phyloP scores from a whole-genome alignment of 2,797 vertebrate species.

The Choloepus didactylus region DNA sequence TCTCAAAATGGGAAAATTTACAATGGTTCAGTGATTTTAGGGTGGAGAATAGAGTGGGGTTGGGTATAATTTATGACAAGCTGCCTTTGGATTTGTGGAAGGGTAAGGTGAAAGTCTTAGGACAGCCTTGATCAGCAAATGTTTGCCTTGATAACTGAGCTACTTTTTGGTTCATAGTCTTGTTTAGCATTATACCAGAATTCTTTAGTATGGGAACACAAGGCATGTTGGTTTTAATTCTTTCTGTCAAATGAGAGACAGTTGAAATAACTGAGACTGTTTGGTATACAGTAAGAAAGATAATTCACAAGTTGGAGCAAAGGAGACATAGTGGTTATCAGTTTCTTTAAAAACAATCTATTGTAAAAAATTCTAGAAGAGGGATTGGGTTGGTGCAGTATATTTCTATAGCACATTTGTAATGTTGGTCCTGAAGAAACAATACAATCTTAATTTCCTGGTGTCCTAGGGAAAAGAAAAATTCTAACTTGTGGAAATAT shows the following conservation, averaged over 20 bases:
- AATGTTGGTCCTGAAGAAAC: neutral
- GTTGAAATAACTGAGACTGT: neutral
- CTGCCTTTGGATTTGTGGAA: neutral
- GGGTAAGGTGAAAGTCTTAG: neutral
- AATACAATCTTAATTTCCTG: neutral
- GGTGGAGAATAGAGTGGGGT: neutral
- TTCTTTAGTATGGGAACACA: neutral
- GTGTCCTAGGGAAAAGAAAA: constrained; percentile 6
- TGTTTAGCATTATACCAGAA: neutral
- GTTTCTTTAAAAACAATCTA: neutral
- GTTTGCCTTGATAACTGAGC: neutral
- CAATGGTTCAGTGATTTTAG: constrained; percentile 9
- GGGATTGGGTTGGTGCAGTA: neutral
- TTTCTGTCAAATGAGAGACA: neutral
- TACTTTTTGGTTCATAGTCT: neutral
- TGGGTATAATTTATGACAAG: neutral
- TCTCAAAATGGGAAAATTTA: neutral
- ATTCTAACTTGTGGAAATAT: neutral
- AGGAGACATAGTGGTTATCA: neutral
- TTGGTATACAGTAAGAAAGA: neutral
- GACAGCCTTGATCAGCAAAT: neutral
- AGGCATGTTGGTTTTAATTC: neutral
- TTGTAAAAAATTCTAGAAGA: neutral
- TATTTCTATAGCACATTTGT: neutral
- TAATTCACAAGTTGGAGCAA: neutral